Evolutionary conservation across 2,888 invertebrate genomes (phyloP), one percentile per base, ranked within the genome.

Genomic region (Phasia obesa): DNA sequence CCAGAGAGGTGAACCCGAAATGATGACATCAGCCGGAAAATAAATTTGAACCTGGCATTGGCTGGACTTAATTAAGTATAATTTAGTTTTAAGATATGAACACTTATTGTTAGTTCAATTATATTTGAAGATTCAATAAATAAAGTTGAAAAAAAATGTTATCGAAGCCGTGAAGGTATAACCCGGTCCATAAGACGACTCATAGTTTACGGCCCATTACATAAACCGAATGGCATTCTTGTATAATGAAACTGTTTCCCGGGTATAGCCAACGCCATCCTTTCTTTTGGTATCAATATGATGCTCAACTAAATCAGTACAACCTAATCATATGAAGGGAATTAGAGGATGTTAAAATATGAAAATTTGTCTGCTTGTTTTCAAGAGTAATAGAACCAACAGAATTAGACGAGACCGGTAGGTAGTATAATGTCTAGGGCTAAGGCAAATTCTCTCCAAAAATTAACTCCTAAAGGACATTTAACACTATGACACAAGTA

Each of bases 191-290:
- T 64, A 1, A 74, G 23, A 7, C 55, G 42, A 17, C 71, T 60
- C 42, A 38, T 42, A 17, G 57, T 57, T 35, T 53, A 27, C 6
- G 53, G 27, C 1, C 25, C 53, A 53, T 25, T 21, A 42, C 35
- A 25, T 42, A 49, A 38, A 13, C 67, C 17, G 55, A 83, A 81
- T 0, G 85, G 81, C 79, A 85, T 85, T 23, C 78, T 71, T 13
- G 35, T 71, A 21, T 79, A 85, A 11, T 85, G 84, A 60, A 74
- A 84, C 3, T 82, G 69, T 17, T 80, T 59, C 4, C 80, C 82
- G 9, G 80, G 88, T 6, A 88, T 87, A 0, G 86, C 62, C 25
- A 84, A 85, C 9, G 42, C 60, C 1, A 42, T 60, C 6, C 42
- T 64, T 17, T 64, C 25, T 17, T 47, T 60, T 4, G 60, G 59